Base-by-base conservation (phyloP, 1,140 invertebrate genomes). In the Samia ricini region DNA sequence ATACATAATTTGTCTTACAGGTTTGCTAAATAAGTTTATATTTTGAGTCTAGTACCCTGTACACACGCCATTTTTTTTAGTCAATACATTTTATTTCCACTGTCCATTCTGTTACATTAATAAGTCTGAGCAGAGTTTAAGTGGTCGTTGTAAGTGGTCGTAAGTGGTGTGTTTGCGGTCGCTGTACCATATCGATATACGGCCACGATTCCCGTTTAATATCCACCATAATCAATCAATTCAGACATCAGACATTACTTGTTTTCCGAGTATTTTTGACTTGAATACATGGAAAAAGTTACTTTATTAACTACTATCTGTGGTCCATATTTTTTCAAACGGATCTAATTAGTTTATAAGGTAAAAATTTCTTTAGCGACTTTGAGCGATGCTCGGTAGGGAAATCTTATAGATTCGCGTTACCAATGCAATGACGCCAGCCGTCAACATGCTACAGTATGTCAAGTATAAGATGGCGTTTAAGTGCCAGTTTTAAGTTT, bases 141-240 rank as follows among this genome's bases (percentile, higher is more conserved):
- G 77, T 77, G 77, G 66, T 66, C 61, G 22, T 29, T 56, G 56
- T 61, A 73, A 73, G 74, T 76, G 77, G 56, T 29, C 48, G 55
- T 77, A 76, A 81, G 79, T 79, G 79, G 76, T 23, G 63, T 80
- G 74, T 79, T 81, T 77, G 79, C 71, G 76, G 74, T 66, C 59
- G 64, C 60, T 56, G 52, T 21, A 60, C 57, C 48, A 15, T 19
- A 63, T 68, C 66, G 69, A 64, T 65, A 36, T 57, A 36, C 56
- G 56, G 22, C 21, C 56, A 21, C 52, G 55, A 71, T 63, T 66
- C 68, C 63, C 67, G 50, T 64, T 64, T 63, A 60, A 64, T 59
- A 69, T 69, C 68, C 64, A 57, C 68, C 64, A 57, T 68, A 54
- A 64, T 64, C 29, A 64, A 59, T 64, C 63, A 51, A 54, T 8